These are phyloP conservation scores for Apodemus speciosus DNA, from an alignment of 2,113 vertebrate species.

Conservation along the genomic window DNA sequence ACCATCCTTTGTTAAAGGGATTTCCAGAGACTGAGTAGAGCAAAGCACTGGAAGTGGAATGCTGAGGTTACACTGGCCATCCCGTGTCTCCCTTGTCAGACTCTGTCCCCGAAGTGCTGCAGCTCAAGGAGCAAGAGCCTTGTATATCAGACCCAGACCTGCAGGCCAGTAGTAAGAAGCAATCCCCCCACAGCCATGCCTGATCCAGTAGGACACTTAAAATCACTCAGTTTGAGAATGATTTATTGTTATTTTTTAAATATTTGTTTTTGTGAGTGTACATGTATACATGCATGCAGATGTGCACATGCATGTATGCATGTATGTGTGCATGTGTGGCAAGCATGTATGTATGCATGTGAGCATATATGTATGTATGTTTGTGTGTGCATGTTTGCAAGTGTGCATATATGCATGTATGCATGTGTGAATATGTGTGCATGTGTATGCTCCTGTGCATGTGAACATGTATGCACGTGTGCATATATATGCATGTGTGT, in stretches of 20 bases:
- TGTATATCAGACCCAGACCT: background rate
- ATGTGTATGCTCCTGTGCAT: background rate
- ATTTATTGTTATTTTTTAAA: background rate
- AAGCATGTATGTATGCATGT: background rate
- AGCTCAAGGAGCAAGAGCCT: background rate
- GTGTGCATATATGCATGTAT: background rate
- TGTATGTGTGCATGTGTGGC: background rate
- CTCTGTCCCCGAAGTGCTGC: background rate
- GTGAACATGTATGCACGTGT: background rate
- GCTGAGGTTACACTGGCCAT: background rate
- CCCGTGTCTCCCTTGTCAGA: background rate
- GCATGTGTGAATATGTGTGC: background rate
- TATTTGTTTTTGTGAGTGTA: background rate
- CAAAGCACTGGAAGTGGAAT: background rate
- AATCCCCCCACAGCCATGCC: background rate
- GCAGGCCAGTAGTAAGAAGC: rapidly evolving
- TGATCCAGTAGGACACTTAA: background rate
- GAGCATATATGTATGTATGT: too few relatives aligned
- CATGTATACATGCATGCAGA: background rate
- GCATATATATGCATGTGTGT: background rate
- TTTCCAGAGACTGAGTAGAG: background rate
- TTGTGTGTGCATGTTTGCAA: too few relatives aligned
- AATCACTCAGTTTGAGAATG: background rate
- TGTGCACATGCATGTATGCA: too few relatives aligned
- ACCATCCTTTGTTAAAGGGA: background rate